These are phyloP conservation scores for Chironomus striatipennis DNA, from an alignment of 1,140 invertebrate genomes.

Conservation along the genomic window DNA sequence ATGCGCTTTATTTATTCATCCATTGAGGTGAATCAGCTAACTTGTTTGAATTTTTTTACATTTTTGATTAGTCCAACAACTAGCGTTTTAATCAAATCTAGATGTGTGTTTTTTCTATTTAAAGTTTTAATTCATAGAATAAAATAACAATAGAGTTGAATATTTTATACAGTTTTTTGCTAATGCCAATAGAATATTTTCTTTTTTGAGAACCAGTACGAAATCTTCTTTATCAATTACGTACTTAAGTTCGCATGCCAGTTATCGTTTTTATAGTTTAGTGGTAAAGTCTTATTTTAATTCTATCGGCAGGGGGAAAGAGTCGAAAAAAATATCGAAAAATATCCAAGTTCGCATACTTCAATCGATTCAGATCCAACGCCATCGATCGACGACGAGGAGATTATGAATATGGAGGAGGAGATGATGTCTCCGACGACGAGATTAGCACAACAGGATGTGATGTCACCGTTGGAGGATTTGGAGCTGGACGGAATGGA, in stretches of 20 bases:
- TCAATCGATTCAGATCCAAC: conserved; percentile 23
- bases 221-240: no score
- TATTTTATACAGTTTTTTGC: no score
- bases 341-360: conserved; percentile 17
- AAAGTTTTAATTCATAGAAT: no score
- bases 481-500: conserved; percentile 3
- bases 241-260: not conserved
- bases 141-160: no score
- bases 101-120: no score
- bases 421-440: conserved; percentile 16
- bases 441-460: not conserved
- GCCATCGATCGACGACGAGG: conserved; percentile 18
- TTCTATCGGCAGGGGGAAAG: conserved; percentile 26
- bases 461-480: not conserved
- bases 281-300: conserved; percentile 26
- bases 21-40: no score
- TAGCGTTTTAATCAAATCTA: no score
- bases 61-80: no score
- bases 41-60: no score
- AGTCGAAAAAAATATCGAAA: conserved; percentile 24
- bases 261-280: conserved; percentile 20
- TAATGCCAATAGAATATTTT: no score
- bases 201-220: no score
- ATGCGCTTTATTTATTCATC: no score
- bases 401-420: conserved; percentile 5